phyloP scores from a whole-genome alignment of 2,113 vertebrate species.

The Prietella phreatophila region DNA sequence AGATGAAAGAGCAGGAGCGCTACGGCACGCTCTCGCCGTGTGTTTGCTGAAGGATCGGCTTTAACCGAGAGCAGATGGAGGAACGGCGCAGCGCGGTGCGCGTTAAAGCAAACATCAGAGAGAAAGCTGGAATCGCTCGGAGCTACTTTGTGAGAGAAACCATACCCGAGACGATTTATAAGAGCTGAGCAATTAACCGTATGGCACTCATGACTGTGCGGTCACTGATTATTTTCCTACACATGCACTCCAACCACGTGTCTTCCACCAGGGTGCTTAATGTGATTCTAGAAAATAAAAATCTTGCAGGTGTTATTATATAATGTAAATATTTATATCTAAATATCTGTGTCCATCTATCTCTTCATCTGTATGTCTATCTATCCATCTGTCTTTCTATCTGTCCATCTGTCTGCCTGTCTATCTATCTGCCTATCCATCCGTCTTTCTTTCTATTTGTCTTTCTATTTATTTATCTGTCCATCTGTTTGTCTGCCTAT shows the following conservation, averaged over 20 bases:
- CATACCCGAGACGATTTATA: neutral
- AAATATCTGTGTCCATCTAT: neutral
- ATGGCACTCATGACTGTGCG: neutral
- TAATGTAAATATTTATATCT: neutral
- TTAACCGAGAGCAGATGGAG: constrained; percentile 51
- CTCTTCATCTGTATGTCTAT: too few species aligned
- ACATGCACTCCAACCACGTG: neutral
- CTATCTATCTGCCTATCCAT: too few species aligned
- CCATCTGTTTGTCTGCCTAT: too few species aligned
- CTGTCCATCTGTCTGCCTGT: too few species aligned
- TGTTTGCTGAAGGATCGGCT: neutral
- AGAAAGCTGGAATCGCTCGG: neutral
- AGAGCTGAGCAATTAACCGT: neutral
- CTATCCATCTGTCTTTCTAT: neutral
- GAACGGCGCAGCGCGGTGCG: constrained; percentile 34
- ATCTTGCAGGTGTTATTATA: neutral
- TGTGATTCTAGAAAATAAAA: neutral
- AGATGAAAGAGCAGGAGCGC: constrained; percentile 25
- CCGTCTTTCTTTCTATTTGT: too few species aligned
- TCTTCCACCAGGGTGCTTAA: neutral
- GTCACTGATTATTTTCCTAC: neutral
- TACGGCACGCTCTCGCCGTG: neutral
- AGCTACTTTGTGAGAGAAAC: neutral
- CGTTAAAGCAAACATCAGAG: constrained; percentile 14
- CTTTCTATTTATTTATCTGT: too few species aligned